Percentiles rank a stretch among this genome's conserved stretches.
These are phyloP conservation scores for Littorina saxatilis DNA, from an alignment of 1,140 invertebrate species.

Conservation along the genomic window DNA sequence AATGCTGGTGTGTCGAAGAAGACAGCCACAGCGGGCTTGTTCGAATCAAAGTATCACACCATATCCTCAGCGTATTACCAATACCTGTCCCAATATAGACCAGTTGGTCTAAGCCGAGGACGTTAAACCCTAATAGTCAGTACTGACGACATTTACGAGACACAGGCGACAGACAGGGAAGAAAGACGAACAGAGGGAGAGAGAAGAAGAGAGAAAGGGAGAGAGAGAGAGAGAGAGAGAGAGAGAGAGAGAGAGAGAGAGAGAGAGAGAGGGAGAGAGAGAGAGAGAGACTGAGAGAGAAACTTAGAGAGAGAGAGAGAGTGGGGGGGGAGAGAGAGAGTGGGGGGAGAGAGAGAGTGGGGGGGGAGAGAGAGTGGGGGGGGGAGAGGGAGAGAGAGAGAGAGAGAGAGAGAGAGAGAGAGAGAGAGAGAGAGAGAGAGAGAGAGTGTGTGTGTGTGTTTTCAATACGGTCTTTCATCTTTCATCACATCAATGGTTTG, in stretches of 20 bases:
- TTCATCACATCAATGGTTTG: no score
- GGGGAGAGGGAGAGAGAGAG: conserved; percentile 17
- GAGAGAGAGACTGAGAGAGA: conserved; percentile 2
- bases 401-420: conserved; percentile 15
- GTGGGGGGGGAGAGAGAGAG: conserved; percentile 20
- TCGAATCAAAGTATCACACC: no score
- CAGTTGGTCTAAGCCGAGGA: no score
- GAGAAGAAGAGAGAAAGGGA: conserved; percentile 23
- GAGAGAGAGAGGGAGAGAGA: conserved; percentile 21
- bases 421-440: conserved; percentile 1
- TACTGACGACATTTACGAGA: no score
- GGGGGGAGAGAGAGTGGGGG: conserved; percentile 6
- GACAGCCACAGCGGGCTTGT: no score
- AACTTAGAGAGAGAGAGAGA: conserved; percentile 14
- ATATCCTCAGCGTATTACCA: no score
- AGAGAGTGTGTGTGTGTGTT: neutral
- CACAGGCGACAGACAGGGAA: no score
- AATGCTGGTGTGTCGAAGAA: no score
- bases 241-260: conserved; percentile 23
- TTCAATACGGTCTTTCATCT: neutral
- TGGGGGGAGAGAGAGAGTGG: neutral
- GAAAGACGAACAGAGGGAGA: no score
- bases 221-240: conserved; percentile 21
- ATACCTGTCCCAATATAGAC: no score
- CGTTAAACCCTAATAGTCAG: no score